Evolutionary conservation across 2,113 vertebrate species (phyloP).

Genomic region (Indicator indicator): DNA sequence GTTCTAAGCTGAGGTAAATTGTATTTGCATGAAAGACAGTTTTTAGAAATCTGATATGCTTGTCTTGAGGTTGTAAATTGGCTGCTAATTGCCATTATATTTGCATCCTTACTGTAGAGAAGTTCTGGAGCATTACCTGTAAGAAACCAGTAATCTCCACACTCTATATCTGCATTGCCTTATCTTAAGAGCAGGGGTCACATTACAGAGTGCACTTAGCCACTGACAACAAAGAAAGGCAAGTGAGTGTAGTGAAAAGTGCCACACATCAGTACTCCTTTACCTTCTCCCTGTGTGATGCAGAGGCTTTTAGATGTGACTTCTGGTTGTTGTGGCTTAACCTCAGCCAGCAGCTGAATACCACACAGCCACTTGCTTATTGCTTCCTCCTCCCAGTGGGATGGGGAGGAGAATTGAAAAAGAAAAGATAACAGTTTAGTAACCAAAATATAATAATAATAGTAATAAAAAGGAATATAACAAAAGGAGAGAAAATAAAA

Average conservation of each 20-base stretch:
- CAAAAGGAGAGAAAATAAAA: not conserved
- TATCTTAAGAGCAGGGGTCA: not conserved
- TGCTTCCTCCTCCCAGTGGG: no score
- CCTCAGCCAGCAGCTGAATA: no score
- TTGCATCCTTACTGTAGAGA: not conserved
- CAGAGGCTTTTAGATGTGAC: not conserved
- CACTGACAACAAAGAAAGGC: not conserved
- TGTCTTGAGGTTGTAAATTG: not conserved
- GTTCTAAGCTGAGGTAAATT: not conserved
- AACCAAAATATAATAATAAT: not conserved
- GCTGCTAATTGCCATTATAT: not conserved
- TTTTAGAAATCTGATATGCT: not conserved
- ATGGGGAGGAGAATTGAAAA: no score
- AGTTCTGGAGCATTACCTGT: not conserved
- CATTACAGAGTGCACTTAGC: not conserved
- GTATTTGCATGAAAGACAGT: not conserved
- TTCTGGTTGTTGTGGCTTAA: not conserved
- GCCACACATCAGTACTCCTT: not conserved
- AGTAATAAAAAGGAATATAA: not conserved
- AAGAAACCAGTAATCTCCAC: not conserved
- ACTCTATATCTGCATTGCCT: not conserved
- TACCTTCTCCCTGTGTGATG: not conserved
- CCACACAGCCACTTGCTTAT: no score
- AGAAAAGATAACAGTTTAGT: not conserved
- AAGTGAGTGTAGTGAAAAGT: not conserved